These are phyloP conservation scores for Dynastes maya DNA, from an alignment of 2,888 invertebrate species.

Conservation along the genomic window DNA sequence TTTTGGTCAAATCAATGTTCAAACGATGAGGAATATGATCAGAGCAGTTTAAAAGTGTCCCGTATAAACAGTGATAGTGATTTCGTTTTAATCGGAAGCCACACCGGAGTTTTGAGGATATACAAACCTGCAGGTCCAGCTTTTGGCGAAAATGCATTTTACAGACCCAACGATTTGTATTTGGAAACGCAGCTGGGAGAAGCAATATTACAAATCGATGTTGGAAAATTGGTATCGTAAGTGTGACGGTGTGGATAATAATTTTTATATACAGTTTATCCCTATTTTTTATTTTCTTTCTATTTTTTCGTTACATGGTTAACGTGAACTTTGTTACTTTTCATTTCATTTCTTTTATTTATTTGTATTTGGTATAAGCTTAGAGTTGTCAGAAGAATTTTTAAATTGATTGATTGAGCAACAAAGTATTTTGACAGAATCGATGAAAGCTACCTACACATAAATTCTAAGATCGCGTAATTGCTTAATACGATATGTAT, in stretches of 20 bases:
- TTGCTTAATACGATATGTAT: too few species aligned
- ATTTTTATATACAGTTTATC: background rate
- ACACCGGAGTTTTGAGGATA: conserved; percentile 86
- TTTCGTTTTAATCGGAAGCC: conserved; percentile 86
- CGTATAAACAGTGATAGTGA: conserved; percentile 77
- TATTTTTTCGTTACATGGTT: too few species aligned
- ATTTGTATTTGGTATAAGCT: too few species aligned
- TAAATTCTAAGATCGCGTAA: too few species aligned
- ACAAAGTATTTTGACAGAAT: too few species aligned
- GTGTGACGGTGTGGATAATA: conserved; percentile 63
- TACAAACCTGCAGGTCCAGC: conserved; percentile 76
- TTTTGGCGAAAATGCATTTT: conserved; percentile 68
- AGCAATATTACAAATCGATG: conserved; percentile 86
- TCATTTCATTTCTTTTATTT: background rate
- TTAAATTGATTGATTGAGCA: too few species aligned
- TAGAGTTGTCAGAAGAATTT: too few species aligned
- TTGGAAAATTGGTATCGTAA: conserved; percentile 90
- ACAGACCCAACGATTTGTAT: conserved; percentile 78
- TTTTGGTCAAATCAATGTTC: conserved; percentile 88
- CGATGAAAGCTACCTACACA: too few species aligned
- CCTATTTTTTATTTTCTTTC: background rate
- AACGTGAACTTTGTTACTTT: background rate
- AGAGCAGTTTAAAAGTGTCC: conserved; percentile 71
- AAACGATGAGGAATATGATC: conserved; percentile 74
- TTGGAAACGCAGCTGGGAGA: conserved; percentile 83